Evolutionary conservation across 2,113 vertebrate genomes (phyloP).

Genomic region (Todiramphus saurophagus): DNA sequence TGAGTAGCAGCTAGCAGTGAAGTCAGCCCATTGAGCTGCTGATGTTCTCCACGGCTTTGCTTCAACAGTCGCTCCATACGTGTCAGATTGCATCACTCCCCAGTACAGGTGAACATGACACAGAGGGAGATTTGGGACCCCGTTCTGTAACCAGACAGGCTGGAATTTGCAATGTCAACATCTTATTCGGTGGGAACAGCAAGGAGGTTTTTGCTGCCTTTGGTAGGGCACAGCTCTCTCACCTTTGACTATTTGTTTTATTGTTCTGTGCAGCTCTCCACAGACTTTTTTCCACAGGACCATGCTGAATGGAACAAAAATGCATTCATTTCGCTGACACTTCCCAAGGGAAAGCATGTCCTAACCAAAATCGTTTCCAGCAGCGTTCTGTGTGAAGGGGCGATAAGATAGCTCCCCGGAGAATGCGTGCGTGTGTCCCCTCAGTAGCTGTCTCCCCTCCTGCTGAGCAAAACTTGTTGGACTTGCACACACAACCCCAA

Average conservation of each 20-base stretch:
- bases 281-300: background rate
- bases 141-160: background rate
- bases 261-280: background rate
- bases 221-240: background rate
- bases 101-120: background rate
- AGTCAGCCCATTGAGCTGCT: background rate
- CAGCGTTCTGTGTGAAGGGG: background rate
- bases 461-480: background rate
- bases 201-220: background rate
- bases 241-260: background rate
- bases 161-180: background rate
- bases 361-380: background rate
- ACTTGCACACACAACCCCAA: background rate
- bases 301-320: background rate
- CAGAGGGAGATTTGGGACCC: background rate
- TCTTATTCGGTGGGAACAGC: background rate
- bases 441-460: conserved; percentile 5
- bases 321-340: background rate
- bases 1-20: background rate
- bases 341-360: conserved; percentile 21
- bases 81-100: background rate
- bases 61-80: background rate
- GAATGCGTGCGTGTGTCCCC: background rate
- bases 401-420: background rate
- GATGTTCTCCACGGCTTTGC: rapidly evolving